Conservation (phyloP, 2,113 vertebrate genomes). For the Paratilapia polleni region DNA sequence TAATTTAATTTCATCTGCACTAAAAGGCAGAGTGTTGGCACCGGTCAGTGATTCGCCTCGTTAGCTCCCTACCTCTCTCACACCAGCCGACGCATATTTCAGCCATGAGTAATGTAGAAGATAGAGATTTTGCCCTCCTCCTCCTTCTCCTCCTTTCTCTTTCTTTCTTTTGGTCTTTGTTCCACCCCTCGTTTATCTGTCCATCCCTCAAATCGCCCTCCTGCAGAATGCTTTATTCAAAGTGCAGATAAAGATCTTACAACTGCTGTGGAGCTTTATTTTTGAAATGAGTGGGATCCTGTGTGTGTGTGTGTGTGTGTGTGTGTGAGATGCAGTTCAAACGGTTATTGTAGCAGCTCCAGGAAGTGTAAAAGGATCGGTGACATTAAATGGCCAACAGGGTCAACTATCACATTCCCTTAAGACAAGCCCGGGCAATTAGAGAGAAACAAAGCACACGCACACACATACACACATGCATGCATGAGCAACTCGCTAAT, state of each 20-base stretch:
- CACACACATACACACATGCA: too few species aligned
- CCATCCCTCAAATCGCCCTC: constrained; percentile 34
- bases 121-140: constrained; percentile 38
- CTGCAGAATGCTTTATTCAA: constrained; percentile 26
- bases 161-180: constrained; percentile 36
- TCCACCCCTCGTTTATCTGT: constrained; percentile 33
- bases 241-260: constrained; percentile 37
- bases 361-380: constrained; percentile 69
- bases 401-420: constrained; percentile 63
- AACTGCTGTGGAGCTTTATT: neutral
- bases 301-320: constrained; percentile 11
- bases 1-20: constrained; percentile 66
- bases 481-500: neutral
- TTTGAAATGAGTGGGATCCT: neutral
- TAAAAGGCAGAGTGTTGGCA: constrained; percentile 65
- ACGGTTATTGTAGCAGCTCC: constrained; percentile 51
- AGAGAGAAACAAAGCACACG: constrained; percentile 33
- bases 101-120: constrained; percentile 66
- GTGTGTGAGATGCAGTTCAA: constrained; percentile 23
- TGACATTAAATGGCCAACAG: constrained; percentile 53
- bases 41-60: constrained; percentile 44
- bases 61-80: constrained; percentile 56
- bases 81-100: constrained; percentile 46
- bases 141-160: constrained; percentile 1
- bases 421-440: constrained; percentile 53